Evolutionary conservation across 92 coral and sea anemone species (phyloP).

Genomic region (Porites rus): DNA sequence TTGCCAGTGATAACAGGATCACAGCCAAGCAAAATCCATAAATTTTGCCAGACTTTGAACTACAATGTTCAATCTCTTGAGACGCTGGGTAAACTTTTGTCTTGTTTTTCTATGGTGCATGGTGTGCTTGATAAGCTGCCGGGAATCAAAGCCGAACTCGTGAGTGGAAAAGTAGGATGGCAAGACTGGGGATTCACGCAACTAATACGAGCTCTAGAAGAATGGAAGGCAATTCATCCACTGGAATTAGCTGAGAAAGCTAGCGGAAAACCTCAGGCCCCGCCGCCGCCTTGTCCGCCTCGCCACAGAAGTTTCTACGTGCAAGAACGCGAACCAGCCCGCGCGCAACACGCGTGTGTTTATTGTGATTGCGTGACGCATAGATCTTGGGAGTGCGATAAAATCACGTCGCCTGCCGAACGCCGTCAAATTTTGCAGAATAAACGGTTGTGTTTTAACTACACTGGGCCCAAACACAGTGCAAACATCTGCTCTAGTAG

Average conservation of each 20-base stretch:
- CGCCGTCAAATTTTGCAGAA: constrained; percentile 36
- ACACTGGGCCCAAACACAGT: constrained; percentile 35
- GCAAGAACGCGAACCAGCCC: background rate
- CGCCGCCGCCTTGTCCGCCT: constrained; percentile 28
- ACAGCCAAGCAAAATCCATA: constrained; percentile 9
- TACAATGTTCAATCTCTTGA: constrained; percentile 63
- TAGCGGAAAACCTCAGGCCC: background rate
- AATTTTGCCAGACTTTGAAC: constrained; percentile 33
- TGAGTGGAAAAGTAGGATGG: constrained; percentile 54
- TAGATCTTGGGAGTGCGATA: constrained; percentile 61
- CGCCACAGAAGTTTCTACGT: constrained; percentile 40
- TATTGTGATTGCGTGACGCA: constrained; percentile 59
- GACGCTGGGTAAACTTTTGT: constrained; percentile 51
- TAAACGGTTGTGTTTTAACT: constrained; percentile 50
- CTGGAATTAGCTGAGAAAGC: background rate
- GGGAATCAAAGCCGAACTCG: constrained; percentile 60
- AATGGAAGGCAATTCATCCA: constrained; percentile 70
- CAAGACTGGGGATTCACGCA: constrained; percentile 64
- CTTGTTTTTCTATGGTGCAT: constrained; percentile 54
- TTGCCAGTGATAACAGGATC: constrained; percentile 15
- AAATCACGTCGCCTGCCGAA: constrained; percentile 36
- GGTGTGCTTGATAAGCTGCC: constrained; percentile 57
- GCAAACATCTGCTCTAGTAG: constrained; percentile 57
- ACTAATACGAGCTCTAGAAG: constrained; percentile 49
- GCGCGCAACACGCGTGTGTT: constrained; percentile 31